These are phyloP conservation scores for Phocoena phocoena DNA, from an alignment of 2,113 vertebrate species.

Conservation along the genomic window DNA sequence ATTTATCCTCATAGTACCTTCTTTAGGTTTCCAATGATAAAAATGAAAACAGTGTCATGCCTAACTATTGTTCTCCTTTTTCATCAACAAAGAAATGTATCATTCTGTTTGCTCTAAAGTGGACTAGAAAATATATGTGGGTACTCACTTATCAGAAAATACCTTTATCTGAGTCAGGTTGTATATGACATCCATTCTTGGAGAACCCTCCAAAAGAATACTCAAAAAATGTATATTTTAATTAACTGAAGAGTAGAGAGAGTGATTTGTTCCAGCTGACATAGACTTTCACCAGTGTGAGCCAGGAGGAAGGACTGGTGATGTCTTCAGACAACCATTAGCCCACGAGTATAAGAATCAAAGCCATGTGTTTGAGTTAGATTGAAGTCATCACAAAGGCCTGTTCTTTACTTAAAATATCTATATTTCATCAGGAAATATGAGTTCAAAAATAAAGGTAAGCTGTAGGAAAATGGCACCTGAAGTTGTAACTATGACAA, in stretches of 20 bases:
- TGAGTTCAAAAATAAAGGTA: not conserved
- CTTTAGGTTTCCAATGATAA: not conserved
- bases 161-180: not conserved
- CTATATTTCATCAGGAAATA: not conserved
- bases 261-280: not conserved
- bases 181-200: not conserved
- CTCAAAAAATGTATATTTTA: constrained; percentile 31
- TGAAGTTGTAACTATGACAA: not conserved
- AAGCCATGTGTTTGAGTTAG: not conserved
- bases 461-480: not conserved
- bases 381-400: not conserved
- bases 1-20: not conserved
- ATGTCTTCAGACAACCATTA: not conserved
- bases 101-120: not conserved
- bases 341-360: not conserved
- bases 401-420: not conserved
- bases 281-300: not conserved
- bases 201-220: not conserved
- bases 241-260: not conserved
- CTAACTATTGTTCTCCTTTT: not conserved
- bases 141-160: not conserved
- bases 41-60: not conserved
- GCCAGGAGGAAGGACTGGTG: not conserved
- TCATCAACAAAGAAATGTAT: not conserved
- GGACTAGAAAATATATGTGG: not conserved